Conservation (phyloP, 2,113 vertebrate genomes). For the Potamarius usumacintae region DNA sequence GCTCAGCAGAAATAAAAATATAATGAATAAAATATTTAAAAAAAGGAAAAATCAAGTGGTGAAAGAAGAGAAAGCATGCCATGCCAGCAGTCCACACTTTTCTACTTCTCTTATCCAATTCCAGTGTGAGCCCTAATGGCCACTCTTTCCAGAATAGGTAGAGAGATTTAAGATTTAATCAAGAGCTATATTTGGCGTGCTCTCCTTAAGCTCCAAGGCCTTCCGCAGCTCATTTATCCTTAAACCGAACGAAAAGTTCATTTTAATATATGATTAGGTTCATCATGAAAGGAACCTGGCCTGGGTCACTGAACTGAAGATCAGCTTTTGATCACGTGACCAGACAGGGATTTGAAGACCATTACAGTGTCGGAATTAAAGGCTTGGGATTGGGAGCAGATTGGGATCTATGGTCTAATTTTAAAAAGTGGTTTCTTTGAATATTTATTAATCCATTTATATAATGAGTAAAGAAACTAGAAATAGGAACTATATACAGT, state of each 20-base stretch:
- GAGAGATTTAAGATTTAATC: conserved; percentile 77
- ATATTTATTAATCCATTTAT: neutral
- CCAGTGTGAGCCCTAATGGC: conserved; percentile 61
- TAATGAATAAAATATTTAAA: conserved; percentile 9
- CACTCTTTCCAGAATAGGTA: conserved; percentile 67
- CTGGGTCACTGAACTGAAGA: conserved; percentile 5
- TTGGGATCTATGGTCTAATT: neutral
- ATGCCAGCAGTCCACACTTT: conserved; percentile 11
- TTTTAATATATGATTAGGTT: conserved; percentile 80
- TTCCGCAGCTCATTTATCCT: conserved; percentile 75
- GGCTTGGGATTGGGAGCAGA: neutral
- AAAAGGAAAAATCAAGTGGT: neutral
- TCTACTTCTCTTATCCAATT: conserved; percentile 58
- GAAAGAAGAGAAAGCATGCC: neutral
- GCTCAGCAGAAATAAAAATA: conserved; percentile 19
- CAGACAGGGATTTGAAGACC: neutral
- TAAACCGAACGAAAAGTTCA: conserved; percentile 68
- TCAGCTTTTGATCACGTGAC: conserved; percentile 8
- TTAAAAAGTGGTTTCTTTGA: neutral
- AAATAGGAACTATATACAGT: too few species aligned
- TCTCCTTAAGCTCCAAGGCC: conserved; percentile 61
- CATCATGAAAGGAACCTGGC: conserved; percentile 61
- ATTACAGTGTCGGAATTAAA: neutral
- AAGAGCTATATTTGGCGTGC: conserved; percentile 74
- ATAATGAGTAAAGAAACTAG: neutral